phyloP scores from a whole-genome alignment of 2,113 vertebrate species.

The Formicarius rufipectus region DNA sequence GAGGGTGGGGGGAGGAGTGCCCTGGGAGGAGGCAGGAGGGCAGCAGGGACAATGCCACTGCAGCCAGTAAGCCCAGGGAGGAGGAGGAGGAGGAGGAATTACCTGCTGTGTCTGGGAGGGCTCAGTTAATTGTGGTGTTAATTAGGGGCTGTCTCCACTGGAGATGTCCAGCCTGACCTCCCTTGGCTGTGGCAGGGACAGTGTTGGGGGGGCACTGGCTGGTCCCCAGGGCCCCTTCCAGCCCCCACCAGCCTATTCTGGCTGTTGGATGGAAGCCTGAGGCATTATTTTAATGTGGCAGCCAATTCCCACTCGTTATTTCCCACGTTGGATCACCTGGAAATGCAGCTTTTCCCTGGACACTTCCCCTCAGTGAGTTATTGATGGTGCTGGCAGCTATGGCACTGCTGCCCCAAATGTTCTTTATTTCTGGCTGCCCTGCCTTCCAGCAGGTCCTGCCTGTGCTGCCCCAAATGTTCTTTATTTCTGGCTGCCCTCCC shows the following conservation, averaged over 20 bases:
- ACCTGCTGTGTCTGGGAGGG: background rate
- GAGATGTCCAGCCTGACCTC: background rate
- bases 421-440: background rate
- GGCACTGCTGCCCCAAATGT: background rate
- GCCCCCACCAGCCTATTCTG: background rate
- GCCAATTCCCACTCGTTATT: background rate
- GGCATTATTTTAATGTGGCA: background rate
- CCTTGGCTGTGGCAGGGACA: background rate
- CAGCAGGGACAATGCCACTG: background rate
- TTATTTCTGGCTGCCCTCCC: background rate
- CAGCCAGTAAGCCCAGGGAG: background rate
- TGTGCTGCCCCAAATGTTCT: background rate
- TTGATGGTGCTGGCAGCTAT: background rate
- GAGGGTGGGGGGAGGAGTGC: background rate
- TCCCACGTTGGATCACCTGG: accelerated
- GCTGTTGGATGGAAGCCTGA: accelerated
- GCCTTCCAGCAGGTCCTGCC: background rate
- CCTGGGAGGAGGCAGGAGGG: background rate
- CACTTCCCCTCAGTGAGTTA: background rate
- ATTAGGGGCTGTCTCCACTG: background rate
- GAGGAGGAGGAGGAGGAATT: background rate
- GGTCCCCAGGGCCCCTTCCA: background rate
- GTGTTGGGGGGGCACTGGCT: background rate
- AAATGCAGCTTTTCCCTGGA: background rate
- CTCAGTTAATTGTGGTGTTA: background rate